Evolutionary conservation across 2,113 vertebrate species (phyloP).

Genomic region (Polyodon spathula): DNA sequence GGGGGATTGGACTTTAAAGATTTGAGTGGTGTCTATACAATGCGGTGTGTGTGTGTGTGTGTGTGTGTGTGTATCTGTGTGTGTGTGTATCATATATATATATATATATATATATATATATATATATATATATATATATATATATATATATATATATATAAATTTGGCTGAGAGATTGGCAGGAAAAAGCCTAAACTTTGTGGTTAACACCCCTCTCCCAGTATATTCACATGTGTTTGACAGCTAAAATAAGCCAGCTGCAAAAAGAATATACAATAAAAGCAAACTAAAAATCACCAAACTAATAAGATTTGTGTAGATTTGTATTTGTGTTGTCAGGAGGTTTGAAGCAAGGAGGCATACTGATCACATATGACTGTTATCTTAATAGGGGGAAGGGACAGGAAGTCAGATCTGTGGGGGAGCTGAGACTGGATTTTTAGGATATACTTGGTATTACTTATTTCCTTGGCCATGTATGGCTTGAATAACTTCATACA

Average conservation of each 20-base stretch:
- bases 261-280: too few relatives aligned
- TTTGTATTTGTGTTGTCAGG: neutral
- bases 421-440: conserved; percentile 24
- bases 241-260: neutral
- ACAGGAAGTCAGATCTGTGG: conserved; percentile 28
- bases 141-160: too few relatives aligned
- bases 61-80: too few relatives aligned
- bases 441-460: neutral
- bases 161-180: too few relatives aligned
- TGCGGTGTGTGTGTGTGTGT: too few relatives aligned
- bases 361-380: conserved; percentile 14
- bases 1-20: neutral
- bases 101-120: too few relatives aligned
- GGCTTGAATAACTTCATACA: neutral
- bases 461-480: neutral
- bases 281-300: too few relatives aligned
- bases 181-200: too few relatives aligned
- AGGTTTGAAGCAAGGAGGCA: neutral
- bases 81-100: too few relatives aligned
- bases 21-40: neutral
- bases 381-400: conserved; percentile 27
- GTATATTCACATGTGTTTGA: neutral
- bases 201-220: neutral
- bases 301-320: neutral
- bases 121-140: too few relatives aligned